phyloP scores from a whole-genome alignment of 2,797 vertebrate genomes.

The Sibirionetta formosa region DNA sequence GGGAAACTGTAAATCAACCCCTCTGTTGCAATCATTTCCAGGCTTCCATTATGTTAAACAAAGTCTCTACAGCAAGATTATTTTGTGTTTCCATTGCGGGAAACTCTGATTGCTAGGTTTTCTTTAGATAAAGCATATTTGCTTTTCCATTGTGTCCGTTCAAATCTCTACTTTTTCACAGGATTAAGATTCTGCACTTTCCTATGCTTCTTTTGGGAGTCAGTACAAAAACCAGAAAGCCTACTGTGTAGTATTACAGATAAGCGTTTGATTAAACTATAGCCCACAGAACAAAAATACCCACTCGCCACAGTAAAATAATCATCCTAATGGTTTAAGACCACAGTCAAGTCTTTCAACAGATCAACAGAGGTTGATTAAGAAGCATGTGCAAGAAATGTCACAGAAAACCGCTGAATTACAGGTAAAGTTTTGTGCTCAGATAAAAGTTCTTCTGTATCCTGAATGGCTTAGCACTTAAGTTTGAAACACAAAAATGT shows the following conservation, averaged over 20 bases:
- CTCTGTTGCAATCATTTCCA: slow-evolving; percentile 55
- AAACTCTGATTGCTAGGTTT: slow-evolving; percentile 56
- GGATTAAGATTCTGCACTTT: slow-evolving; percentile 61
- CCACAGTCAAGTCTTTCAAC: slow-evolving; percentile 23
- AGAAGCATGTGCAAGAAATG: not conserved
- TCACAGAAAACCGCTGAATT: not conserved
- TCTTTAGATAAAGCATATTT: slow-evolving; percentile 62
- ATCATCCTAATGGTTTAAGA: slow-evolving; percentile 59
- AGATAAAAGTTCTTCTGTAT: not conserved
- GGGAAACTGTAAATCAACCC: slow-evolving; percentile 58
- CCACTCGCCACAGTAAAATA: slow-evolving; percentile 55
- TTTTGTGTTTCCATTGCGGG: slow-evolving; percentile 61
- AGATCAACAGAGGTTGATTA: not conserved
- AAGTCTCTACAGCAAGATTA: slow-evolving; percentile 67
- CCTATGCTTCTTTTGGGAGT: slow-evolving; percentile 40
- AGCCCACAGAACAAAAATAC: slow-evolving; percentile 65
- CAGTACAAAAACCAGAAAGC: slow-evolving; percentile 52
- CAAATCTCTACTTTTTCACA: slow-evolving; percentile 61
- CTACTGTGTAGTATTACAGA: slow-evolving; percentile 61
- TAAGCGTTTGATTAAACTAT: slow-evolving; percentile 71
- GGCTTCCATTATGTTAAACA: slow-evolving; percentile 71
- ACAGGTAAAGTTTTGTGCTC: not conserved
- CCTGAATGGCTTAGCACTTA: not conserved
- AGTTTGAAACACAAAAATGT: not conserved
- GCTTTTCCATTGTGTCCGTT: slow-evolving; percentile 52